phyloP scores from a whole-genome alignment of 2,888 invertebrate genomes.

The Macroteleia sp. region DNA sequence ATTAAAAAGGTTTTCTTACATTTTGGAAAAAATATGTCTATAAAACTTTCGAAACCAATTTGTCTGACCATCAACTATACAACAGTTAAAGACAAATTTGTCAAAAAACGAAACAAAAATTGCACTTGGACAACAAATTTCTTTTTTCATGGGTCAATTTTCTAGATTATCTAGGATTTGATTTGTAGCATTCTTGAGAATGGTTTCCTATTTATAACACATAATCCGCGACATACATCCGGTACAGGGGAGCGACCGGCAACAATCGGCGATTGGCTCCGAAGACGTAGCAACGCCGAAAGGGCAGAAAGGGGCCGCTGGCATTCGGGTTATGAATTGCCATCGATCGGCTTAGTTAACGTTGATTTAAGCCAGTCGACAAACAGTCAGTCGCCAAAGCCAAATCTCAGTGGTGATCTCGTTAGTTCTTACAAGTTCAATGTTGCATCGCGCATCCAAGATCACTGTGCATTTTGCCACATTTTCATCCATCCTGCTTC shows the following conservation, averaged over 20 bases:
- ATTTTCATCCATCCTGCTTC: constrained; percentile 47
- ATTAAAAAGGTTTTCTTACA: too few relatives aligned
- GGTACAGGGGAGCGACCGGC: constrained; percentile 40
- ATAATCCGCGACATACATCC: constrained; percentile 45
- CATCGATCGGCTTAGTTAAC: constrained; percentile 84
- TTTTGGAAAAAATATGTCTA: too few relatives aligned
- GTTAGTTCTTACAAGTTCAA: constrained; percentile 82
- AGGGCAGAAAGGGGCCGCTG: constrained; percentile 75
- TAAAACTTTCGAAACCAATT: too few relatives aligned
- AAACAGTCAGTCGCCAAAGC: constrained; percentile 80
- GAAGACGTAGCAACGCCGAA: constrained; percentile 52
- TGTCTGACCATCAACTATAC: too few relatives aligned
- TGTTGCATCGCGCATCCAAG: constrained; percentile 76
- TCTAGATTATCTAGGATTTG: constrained; percentile 5
- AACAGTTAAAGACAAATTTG: too few relatives aligned
- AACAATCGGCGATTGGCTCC: constrained; percentile 51
- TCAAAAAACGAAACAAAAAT: too few relatives aligned
- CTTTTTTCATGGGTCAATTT: neutral
- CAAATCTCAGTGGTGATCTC: constrained; percentile 80
- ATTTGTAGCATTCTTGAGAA: constrained; percentile 33
- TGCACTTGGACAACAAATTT: too few relatives aligned
- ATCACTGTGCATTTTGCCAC: constrained; percentile 45
- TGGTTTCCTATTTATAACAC: constrained; percentile 7
- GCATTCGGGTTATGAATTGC: constrained; percentile 77
- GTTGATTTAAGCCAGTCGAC: constrained; percentile 84